Evolutionary conservation across 2,113 vertebrate species (phyloP), one percentile per base, ranked within the genome.

Genomic region (Melanostigma gelatinosum): DNA sequence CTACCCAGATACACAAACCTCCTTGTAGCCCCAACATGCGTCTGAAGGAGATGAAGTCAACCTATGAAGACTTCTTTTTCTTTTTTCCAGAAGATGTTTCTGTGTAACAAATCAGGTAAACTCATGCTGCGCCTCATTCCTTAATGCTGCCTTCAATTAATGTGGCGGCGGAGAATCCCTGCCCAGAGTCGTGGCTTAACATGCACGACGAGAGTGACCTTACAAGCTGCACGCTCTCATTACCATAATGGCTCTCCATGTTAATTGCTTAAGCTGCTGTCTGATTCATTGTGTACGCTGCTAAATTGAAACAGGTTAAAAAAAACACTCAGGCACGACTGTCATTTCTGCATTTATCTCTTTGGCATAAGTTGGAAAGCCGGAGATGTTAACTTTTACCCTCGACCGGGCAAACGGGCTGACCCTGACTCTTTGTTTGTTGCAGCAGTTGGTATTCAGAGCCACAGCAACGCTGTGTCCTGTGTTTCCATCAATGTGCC

Each of bases 161-260:
- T 95, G 77, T 93, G 93, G 76, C 75, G 77, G 67, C 58, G 46
- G 70, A 86, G 87, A 92, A 87, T 85, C 80, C 87, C 82, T 94
- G 89, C 91, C 94, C 87, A 67, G 93, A 95, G 93, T 94, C 89
- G 92, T 73, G 94, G 92, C 82, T 95, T 94, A 95, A 93, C 92
- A 93, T 94, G 92, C 91, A 91, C 95, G 94, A 97, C 94, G 93
- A 92, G 93, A 90, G 91, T 96, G 95, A 96, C 93, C 94, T 96
- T 95, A 95, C 94, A 97, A 92, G 92, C 83, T 91, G 79, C 83
- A 83, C 79, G 84, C 80, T 88, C 93, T 96, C 87, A 96, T 95
- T 96, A 96, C 87, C 74, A 87, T 95, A 94, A 93, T 95, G 84
- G 93, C 85, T 95, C 91, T 95, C 79, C 69, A 89, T 93, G 90